Percentiles rank a stretch among this genome's conserved stretches.
Conservation (phyloP, 2,797 vertebrate species). For the Acestrorhynchus altus region DNA sequence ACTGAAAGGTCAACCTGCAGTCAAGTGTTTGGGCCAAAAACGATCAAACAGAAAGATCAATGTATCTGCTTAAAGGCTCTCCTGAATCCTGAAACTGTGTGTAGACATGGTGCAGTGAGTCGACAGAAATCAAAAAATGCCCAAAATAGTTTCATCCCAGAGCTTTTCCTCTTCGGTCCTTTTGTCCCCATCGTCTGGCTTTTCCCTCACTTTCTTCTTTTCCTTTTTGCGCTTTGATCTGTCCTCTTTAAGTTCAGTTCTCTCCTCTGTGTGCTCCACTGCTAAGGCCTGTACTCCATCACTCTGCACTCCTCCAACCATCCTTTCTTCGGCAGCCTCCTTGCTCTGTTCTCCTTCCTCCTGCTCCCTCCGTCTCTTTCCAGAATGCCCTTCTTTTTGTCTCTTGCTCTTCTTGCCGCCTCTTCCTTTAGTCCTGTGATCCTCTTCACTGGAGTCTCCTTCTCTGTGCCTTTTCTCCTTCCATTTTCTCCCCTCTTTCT, state of each 20-base stretch:
- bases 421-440: conserved; percentile 60
- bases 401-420: conserved; percentile 50
- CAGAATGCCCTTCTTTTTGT: conserved; percentile 19
- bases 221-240: conserved; percentile 73
- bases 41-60: background rate
- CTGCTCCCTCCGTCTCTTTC: conserved; percentile 36
- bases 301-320: conserved; percentile 48
- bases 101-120: background rate
- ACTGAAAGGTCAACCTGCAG: background rate
- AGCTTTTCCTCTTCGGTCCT: conserved; percentile 89
- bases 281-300: conserved; percentile 50
- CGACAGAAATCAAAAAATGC: conserved; percentile 71
- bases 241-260: conserved; percentile 59
- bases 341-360: conserved; percentile 9
- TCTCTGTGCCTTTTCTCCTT: conserved; percentile 38
- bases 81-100: background rate
- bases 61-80: background rate
- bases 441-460: conserved; percentile 22
- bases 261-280: conserved; percentile 60
- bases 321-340: conserved; percentile 10
- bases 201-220: conserved; percentile 79
- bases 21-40: background rate
- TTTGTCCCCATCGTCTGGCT: conserved; percentile 67
- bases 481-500: conserved; percentile 52
- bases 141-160: conserved; percentile 88